phyloP scores from a whole-genome alignment of 30 jellyfish, hydroid and myxozoan genomes.

The Haliclystus octoradiatus region DNA sequence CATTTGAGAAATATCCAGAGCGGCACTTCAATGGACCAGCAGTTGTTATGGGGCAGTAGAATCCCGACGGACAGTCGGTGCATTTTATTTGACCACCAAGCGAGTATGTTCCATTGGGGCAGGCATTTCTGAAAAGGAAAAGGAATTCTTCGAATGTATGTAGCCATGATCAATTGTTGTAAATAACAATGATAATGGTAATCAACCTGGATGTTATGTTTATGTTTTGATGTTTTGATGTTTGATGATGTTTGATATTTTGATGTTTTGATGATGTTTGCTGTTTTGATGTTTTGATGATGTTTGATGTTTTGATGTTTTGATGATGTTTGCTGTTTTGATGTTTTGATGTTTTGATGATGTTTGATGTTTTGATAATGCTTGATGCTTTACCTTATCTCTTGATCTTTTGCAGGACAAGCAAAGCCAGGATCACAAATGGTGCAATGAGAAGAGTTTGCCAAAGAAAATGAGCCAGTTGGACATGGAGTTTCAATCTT shows the following conservation, averaged over 20 bases:
- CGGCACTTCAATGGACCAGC: conserved; percentile 75
- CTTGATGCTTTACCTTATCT: conserved; percentile 51
- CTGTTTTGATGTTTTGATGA: too few species aligned
- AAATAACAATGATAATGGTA: too few species aligned
- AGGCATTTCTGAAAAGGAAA: conserved; percentile 46
- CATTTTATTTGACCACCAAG: conserved; percentile 67
- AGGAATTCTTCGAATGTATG: too few species aligned
- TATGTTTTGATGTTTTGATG: too few species aligned
- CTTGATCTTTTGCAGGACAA: conserved; percentile 58
- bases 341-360: too few species aligned
- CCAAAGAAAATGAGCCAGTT: conserved; percentile 70
- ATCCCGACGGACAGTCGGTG: conserved; percentile 73
- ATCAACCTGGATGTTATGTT: too few species aligned
- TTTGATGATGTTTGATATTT: too few species aligned
- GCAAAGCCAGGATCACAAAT: conserved; percentile 83
- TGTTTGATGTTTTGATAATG: too few species aligned
- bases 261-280: too few species aligned
- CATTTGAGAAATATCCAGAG: conserved; percentile 67
- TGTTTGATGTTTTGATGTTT: too few species aligned
- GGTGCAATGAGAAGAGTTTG: conserved; percentile 52
- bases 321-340: too few species aligned
- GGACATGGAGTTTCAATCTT: conserved; percentile 33
- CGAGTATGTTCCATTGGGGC: conserved; percentile 71
- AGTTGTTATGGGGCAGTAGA: conserved; percentile 53
- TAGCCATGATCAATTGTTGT: too few species aligned